Conservation (phyloP, 2,797 vertebrate genomes). For the Macroramphosus scolopax region DNA sequence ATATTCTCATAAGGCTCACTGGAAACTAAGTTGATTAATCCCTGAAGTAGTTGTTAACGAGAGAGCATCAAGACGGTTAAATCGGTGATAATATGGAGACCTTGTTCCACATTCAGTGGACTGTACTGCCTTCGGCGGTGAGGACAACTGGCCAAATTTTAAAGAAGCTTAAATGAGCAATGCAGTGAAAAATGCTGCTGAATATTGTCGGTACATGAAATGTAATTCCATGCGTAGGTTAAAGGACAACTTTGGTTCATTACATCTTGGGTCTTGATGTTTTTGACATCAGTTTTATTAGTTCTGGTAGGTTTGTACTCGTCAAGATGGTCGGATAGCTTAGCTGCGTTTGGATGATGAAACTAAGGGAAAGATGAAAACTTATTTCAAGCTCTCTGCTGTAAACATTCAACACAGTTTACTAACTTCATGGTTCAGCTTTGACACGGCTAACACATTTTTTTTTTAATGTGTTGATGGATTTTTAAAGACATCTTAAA, state of each 20-base stretch:
- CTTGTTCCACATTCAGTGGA: constrained; percentile 17
- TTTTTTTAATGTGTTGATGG: no score
- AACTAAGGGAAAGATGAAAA: no score
- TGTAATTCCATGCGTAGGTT: background rate
- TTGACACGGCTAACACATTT: no score
- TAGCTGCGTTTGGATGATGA: no score
- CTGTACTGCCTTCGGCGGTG: constrained; percentile 32
- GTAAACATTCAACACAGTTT: no score
- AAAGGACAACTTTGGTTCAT: background rate
- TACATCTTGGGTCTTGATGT: background rate
- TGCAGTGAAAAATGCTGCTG: constrained; percentile 29
- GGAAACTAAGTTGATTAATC: constrained; percentile 44
- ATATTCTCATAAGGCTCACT: constrained; percentile 43
- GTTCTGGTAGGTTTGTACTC: background rate
- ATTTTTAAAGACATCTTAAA: no score
- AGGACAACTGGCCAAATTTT: constrained; percentile 34
- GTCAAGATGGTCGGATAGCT: background rate
- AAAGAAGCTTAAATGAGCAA: constrained; percentile 43
- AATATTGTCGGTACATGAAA: constrained; percentile 5
- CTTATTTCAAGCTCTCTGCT: no score
- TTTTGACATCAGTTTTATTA: no score
- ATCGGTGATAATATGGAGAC: constrained; percentile 30
- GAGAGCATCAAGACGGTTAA: constrained; percentile 14
- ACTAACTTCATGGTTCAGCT: no score
- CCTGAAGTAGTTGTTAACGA: constrained; percentile 59